Evolutionary conservation across 2,888 invertebrate species (phyloP).

Genomic region (Leptinotarsa peninsularis): DNA sequence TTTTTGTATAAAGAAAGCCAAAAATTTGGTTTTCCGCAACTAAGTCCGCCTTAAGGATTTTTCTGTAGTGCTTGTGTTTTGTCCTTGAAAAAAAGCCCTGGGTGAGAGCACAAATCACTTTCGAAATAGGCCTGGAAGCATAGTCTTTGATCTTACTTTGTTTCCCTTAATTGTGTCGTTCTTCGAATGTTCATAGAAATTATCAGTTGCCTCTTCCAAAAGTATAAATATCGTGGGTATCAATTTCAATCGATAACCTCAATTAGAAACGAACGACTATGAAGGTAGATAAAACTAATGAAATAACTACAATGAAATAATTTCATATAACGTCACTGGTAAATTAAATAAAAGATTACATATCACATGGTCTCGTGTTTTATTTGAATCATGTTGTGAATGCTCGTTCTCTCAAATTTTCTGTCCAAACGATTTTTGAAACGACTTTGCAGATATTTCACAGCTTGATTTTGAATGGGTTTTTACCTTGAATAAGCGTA

Average conservation of each 20-base stretch:
- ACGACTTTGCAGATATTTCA: background rate
- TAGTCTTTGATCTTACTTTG: too few species aligned
- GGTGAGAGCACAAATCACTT: too few species aligned
- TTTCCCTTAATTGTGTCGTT: background rate
- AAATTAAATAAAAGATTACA: constrained; percentile 3
- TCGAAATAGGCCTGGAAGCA: too few species aligned
- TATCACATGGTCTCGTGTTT: constrained; percentile 8
- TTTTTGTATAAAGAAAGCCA: too few species aligned
- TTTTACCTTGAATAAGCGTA: constrained; percentile 7
- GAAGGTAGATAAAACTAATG: constrained; percentile 9
- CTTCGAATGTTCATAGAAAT: background rate
- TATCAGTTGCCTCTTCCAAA: background rate
- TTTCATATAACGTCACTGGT: background rate
- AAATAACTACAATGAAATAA: background rate
- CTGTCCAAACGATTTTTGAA: background rate
- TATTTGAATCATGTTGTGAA: constrained; percentile 6
- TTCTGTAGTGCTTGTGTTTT: too few species aligned
- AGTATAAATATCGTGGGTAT: background rate
- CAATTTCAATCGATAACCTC: constrained; percentile 1
- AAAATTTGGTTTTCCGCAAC: too few species aligned
- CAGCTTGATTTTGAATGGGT: background rate
- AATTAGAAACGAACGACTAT: background rate
- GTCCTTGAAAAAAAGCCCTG: too few species aligned
- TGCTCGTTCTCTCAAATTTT: constrained; percentile 1
- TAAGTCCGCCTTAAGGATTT: too few species aligned